Base-by-base conservation (phyloP, 2,113 vertebrate species). In the Paradisaea rubra region DNA sequence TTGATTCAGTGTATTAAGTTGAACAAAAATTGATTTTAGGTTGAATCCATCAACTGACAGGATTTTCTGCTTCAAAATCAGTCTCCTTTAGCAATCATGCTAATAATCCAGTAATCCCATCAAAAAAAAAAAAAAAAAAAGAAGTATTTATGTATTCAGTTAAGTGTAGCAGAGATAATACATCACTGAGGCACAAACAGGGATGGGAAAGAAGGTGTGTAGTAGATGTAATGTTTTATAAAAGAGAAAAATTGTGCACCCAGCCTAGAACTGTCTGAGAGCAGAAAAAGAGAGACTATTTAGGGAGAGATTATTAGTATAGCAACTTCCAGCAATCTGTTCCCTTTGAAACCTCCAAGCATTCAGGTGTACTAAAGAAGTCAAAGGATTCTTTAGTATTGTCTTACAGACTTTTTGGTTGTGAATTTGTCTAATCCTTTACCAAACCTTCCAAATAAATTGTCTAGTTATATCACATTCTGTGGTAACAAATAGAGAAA, bases 21-120 rank as follows among this genome's bases (percentile, higher is more conserved):
- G 76, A 96, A 81, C 49, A 85, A 91, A 97, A 97, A 97, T 93
- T 96, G 92, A 96, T 96, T 97, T 92, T 95, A 94, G 64, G 37
- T 94, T 96, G 95, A 97, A 96, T 95, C 88, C 81, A 95, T 91
- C 91, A 96, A 66, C 81, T 94, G 79, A 77, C 45, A 92, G 79
- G 45, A 97, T 96, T 96, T 96, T 95, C 91, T 96, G 73, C 87
- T 97, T 96, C 82, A 86, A 88, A 96, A 95, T 91, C 82, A 94
- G 65, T 88, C 56, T 87, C 72, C 83, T 86, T 94, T 91, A 86
- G 79, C 41, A 96, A 94, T 91, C 87, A 91, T 82, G 80, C 60
- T 96, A 96, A 97, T 95, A 61, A 95, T 73, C 17, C 15, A 79
- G 54, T 96, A 96, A 97, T 96, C 24, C 70, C 78, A 94, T 30